Evolutionary conservation across 2,888 invertebrate genomes (phyloP).

Genomic region (Dicyrtoma fusca): DNA sequence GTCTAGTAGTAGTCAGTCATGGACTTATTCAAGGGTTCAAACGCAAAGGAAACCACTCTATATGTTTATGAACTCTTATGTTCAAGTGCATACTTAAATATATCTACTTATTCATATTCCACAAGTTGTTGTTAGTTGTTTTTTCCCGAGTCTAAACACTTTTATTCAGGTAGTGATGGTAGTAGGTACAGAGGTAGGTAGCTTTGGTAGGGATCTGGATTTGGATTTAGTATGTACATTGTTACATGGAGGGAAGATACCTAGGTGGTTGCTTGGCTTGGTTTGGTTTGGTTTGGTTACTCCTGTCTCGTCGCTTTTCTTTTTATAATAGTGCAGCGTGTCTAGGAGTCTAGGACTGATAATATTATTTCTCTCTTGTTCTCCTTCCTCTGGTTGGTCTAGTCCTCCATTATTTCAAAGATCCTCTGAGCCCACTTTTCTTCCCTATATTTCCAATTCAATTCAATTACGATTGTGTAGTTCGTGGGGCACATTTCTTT

Average conservation of each 20-base stretch:
- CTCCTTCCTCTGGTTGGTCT: neutral
- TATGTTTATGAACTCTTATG: constrained; percentile 33
- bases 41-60: constrained; percentile 20
- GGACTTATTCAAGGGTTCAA: constrained; percentile 33
- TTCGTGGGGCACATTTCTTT: too few relatives aligned
- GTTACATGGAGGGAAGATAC: too few relatives aligned
- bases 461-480: too few relatives aligned
- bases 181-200: neutral
- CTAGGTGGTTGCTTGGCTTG: too few relatives aligned
- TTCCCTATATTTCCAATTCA: too few relatives aligned
- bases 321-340: neutral
- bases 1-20: neutral
- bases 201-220: neutral
- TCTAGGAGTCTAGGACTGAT: neutral
- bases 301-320: neutral
- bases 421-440: too few relatives aligned
- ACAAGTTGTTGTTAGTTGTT: constrained; percentile 19
- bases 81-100: constrained; percentile 35
- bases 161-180: neutral
- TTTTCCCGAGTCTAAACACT: constrained; percentile 12
- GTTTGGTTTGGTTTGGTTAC: too few relatives aligned
- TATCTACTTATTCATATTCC: constrained; percentile 34
- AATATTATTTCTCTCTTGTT: constrained; percentile 4
- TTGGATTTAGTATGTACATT: neutral
- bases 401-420: too few relatives aligned